Base-by-base conservation (phyloP, 2,888 invertebrate species). In the Creontiades dilutus region DNA sequence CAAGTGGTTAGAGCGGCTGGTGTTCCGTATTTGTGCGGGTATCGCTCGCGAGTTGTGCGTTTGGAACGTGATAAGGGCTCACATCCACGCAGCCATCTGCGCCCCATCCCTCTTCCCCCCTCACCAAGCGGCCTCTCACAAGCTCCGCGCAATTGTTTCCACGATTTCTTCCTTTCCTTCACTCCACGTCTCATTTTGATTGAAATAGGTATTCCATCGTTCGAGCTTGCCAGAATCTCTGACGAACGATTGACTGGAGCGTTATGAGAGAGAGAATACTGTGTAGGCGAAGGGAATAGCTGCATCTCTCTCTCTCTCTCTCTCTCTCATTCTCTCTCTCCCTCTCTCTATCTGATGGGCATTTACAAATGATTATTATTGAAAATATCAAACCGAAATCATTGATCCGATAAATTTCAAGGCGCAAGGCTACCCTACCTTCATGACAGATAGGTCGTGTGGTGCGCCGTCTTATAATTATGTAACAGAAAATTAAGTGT, bases 31-130 rank as follows among this genome's bases (percentile, higher is more conserved):
- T 61, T 19, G 14, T 14, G n/a, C n/a, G 19, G 61, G 61, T 9
- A 61, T 61, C 19, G 61, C 61, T 61, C 9, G 61, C 61, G 61
- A 61, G 19, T 61, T 61, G 61, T 61, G 61, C 61, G 61, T n/a
- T 61, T 61, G 61, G 61, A 9, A 61, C 61, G 61, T 61, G 61
- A 61, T 61, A 19, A 9, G n/a, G n/a, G 61, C 61, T 14, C 52
- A 52, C 52, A 52, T 16, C 52, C 16, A 52, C 52, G 14, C 52
- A 14, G 61, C 61, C 19, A 61, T n/a, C 61, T 61, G 16, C 61
- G 7, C 19, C 61, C 19, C n/a, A n/a, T n/a, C n/a, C n/a, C n/a
- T n/a, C n/a, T n/a, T n/a, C n/a, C n/a, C n/a, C n/a, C n/a, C n/a
- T n/a, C n/a, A n/a, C 19, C 52, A 5, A 19, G 37, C 61, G n/a